A percentile compares a stretch with the other conserved stretches of the same genome.
Evolutionary conservation across 2,888 invertebrate species (phyloP).

Genomic region (Masnerella sp.): DNA sequence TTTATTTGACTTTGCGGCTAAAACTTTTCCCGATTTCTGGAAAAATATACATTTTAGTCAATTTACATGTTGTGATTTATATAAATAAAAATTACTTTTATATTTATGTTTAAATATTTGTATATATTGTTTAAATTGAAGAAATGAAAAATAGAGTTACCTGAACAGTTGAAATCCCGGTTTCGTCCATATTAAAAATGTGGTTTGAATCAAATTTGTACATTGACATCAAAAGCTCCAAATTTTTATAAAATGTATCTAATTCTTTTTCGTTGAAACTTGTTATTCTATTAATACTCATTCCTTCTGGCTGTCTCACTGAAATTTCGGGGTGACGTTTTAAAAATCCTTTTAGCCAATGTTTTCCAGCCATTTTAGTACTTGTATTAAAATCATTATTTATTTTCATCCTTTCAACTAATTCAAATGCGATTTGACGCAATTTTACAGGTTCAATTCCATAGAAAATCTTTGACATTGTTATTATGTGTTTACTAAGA

Average conservation of each 20-base stretch:
- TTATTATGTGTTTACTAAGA: conserved; percentile 58
- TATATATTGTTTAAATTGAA: no score
- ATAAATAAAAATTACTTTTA: not conserved
- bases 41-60: no score
- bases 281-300: conserved; percentile 65
- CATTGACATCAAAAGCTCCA: conserved; percentile 51
- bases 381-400: conserved; percentile 62
- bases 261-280: conserved; percentile 71
- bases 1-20: conserved; percentile 72
- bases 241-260: conserved; percentile 59
- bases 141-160: conserved; percentile 6
- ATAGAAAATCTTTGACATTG: conserved; percentile 61
- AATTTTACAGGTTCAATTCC: conserved; percentile 62
- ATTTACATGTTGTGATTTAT: not conserved
- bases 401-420: conserved; percentile 61
- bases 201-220: conserved; percentile 60
- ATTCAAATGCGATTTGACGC: conserved; percentile 62
- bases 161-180: conserved; percentile 68
- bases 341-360: conserved; percentile 64
- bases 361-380: conserved; percentile 48
- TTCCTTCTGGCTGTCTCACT: conserved; percentile 66
- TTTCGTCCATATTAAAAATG: conserved; percentile 76
- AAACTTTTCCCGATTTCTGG: conserved; percentile 62
- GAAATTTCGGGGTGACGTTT: conserved; percentile 53
- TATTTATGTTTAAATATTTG: conserved; percentile 1